Conservation (phyloP, 2,113 vertebrate genomes). For the Capra hircus region DNA sequence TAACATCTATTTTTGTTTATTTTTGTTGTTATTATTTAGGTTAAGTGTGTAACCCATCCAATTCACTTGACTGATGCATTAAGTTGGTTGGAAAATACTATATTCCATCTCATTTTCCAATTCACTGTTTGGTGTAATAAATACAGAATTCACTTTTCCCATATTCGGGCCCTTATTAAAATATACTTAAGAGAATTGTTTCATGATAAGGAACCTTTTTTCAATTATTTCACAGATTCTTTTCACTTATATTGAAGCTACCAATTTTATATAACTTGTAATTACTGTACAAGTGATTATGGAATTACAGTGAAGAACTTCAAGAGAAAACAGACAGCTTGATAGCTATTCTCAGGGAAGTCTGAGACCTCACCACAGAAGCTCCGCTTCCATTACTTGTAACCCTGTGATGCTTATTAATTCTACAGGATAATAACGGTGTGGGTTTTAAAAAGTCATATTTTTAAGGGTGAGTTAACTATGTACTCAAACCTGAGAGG, state of each 20-base stretch:
- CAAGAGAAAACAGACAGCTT: slow-evolving; percentile 49
- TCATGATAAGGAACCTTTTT: background rate
- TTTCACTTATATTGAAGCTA: slow-evolving; percentile 38
- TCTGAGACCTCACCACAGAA: slow-evolving; percentile 11
- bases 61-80: background rate
- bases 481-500: background rate
- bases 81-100: background rate
- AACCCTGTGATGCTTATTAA: slow-evolving; percentile 43
- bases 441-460: slow-evolving; percentile 29
- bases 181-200: slow-evolving; percentile 19
- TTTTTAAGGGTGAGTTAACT: slow-evolving; percentile 48
- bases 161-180: background rate
- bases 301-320: slow-evolving; percentile 32
- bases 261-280: slow-evolving; percentile 33
- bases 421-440: slow-evolving; percentile 43
- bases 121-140: background rate
- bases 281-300: slow-evolving; percentile 41
- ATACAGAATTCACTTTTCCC: background rate
- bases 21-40: background rate
- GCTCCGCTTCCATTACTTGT: background rate
- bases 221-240: background rate
- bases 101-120: background rate
- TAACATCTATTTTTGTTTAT: background rate
- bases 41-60: background rate
- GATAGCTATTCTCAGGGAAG: slow-evolving; percentile 28